These are phyloP conservation scores for Camelus bactrianus DNA, from an alignment of 2,113 vertebrate species.

Conservation along the genomic window DNA sequence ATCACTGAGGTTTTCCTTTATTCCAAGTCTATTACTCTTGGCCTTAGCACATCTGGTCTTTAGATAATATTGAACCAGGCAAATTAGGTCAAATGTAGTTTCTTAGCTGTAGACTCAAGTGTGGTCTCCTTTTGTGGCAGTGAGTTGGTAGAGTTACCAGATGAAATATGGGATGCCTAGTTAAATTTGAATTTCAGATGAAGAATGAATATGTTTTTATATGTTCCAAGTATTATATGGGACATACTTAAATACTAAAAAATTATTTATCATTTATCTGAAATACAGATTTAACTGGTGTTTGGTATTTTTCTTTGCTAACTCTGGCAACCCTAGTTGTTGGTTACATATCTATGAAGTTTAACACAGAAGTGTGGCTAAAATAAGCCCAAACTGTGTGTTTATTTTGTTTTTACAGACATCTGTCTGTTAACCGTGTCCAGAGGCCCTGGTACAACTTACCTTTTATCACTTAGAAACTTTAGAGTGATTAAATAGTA, in stretches of 20 bases:
- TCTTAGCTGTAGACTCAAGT: neutral
- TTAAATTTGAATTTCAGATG: conserved; percentile 58
- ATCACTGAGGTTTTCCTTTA: neutral
- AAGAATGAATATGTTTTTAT: conserved; percentile 36
- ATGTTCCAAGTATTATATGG: neutral
- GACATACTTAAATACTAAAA: neutral
- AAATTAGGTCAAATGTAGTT: conserved; percentile 40
- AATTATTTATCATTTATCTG: neutral
- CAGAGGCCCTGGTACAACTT: neutral
- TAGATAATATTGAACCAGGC: neutral
- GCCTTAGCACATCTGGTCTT: neutral
- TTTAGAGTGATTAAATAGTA: neutral
- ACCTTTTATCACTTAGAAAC: neutral
- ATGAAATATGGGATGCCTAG: neutral
- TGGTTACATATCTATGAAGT: neutral
- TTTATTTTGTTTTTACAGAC: conserved; percentile 26
- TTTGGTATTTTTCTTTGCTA: conserved; percentile 54
- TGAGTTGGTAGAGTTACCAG: neutral
- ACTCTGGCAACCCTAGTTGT: neutral
- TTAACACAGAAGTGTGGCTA: neutral
- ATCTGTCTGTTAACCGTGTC: neutral
- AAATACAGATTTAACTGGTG: conserved; percentile 34
- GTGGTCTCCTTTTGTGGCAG: neutral
- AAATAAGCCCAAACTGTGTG: neutral
- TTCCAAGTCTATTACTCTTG: neutral